These are phyloP conservation scores for Muscicapa comitata DNA, from an alignment of 2,797 vertebrate genomes.

Conservation along the genomic window DNA sequence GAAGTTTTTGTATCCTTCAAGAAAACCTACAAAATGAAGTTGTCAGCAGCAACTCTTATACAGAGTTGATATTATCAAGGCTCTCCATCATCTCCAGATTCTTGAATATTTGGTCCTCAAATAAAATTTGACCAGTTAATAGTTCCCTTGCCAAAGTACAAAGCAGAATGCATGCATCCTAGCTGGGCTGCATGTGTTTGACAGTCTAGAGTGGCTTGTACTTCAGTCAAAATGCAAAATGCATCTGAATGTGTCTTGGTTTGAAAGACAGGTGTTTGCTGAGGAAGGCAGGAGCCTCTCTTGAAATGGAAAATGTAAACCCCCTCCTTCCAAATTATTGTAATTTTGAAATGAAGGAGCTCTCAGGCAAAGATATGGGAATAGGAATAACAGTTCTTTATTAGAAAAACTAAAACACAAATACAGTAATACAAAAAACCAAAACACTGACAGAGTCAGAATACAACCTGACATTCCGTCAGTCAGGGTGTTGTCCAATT, in stretches of 20 bases:
- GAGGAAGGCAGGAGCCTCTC: no score
- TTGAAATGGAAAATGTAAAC: no score
- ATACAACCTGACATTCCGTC: no score
- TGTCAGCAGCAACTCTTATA: background rate
- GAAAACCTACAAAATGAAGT: background rate
- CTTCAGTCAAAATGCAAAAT: background rate
- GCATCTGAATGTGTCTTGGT: background rate
- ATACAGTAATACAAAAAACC: no score
- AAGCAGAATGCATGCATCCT: background rate
- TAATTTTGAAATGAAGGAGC: no score
- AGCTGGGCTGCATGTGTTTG: background rate
- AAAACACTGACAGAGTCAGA: no score
- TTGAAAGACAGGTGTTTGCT: no score
- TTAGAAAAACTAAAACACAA: no score
- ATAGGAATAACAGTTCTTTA: no score
- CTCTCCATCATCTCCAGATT: background rate
- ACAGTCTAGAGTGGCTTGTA: background rate
- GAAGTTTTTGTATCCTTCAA: background rate
- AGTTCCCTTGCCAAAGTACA: background rate
- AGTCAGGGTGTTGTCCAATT: no score
- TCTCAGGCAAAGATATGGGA: no score
- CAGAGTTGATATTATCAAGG: background rate
- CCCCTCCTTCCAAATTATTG: no score
- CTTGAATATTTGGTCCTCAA: background rate
- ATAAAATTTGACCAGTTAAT: background rate